Percentiles rank a stretch among this genome's conserved stretches.
Conservation (phyloP, 2,797 vertebrate genomes). For the Chelonia mydas region DNA sequence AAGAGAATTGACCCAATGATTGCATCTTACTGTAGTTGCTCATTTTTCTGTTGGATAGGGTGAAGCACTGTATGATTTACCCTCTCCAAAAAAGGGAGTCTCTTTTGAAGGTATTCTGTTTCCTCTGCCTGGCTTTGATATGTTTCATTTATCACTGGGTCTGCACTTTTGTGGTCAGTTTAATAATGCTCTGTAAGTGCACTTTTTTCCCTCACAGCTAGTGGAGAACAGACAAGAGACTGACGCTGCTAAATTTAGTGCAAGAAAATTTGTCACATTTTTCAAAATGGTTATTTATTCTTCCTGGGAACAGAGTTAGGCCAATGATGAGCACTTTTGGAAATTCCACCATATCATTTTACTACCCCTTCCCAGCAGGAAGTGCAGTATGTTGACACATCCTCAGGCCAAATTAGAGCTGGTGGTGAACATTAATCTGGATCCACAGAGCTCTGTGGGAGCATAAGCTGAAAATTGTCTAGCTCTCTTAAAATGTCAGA, state of each 20-base stretch:
- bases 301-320: neutral
- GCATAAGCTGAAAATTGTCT: neutral
- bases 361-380: neutral
- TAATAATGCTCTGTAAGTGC: neutral
- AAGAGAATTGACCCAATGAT: neutral
- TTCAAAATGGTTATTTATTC: neutral
- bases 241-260: neutral
- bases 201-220: neutral
- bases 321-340: neutral
- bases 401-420: neutral
- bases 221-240: neutral
- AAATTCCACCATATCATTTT: neutral
- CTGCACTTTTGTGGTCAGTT: neutral
- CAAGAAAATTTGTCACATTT: neutral
- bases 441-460: neutral
- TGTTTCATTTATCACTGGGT: neutral
- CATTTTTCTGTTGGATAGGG: neutral
- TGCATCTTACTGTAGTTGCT: neutral
- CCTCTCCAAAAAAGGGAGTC: neutral
- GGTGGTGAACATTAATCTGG: neutral
- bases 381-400: neutral
- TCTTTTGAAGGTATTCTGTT: neutral
- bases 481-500: neutral
- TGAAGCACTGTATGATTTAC: neutral
- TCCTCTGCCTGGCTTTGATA: conserved; percentile 5